Base-by-base conservation (phyloP, 1,140 invertebrate species). In the Choristoneura fumiferana region DNA sequence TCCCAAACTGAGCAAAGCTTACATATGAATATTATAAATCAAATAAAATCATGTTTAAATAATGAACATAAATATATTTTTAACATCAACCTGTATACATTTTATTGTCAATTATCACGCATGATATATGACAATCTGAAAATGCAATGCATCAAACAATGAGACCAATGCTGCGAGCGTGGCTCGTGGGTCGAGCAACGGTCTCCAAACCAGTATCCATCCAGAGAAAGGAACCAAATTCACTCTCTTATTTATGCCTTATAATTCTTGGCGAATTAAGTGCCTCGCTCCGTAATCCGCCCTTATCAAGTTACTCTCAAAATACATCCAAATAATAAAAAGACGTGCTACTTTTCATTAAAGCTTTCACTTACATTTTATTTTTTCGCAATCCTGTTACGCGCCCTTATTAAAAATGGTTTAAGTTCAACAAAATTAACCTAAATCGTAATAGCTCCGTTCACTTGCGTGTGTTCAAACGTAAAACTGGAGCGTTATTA, bases 181-280 rank as follows among this genome's bases (percentile, higher is more conserved):
- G n/a, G 17, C 43, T 15, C 43, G 43, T 49, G 43, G 80, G 84
- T 81, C 84, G 66, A 74, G 33, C 81, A 87, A 87, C 84, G 84
- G 84, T 84, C 35, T 67, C 43, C 36, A 78, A 86, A 87, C 84
- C 84, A 70, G 84, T 84, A 75, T 71, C 52, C 22, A 49, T 49
- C 43, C 54, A 58, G 60, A 60, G 62, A 71, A 68, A 72, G 68
- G 66, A 65, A 63, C 62, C 60, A 67, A 67, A 60, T 62, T 58
- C 15, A 40, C 40, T 45, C 18, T 45, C 40, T 17, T 45, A 45
- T 45, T 22, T 45, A 22, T 22, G 17, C 17, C 15, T 22, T 10
- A 18, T 45, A 45, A 45, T 18, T 12, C 40, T 18, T 4, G 40
- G 15, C 40, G 17, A 8, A 45, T 45, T 45, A 45, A 45, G 40